Conservation (phyloP, 2,888 invertebrate species). For the Melikaiella ostensackeni region DNA sequence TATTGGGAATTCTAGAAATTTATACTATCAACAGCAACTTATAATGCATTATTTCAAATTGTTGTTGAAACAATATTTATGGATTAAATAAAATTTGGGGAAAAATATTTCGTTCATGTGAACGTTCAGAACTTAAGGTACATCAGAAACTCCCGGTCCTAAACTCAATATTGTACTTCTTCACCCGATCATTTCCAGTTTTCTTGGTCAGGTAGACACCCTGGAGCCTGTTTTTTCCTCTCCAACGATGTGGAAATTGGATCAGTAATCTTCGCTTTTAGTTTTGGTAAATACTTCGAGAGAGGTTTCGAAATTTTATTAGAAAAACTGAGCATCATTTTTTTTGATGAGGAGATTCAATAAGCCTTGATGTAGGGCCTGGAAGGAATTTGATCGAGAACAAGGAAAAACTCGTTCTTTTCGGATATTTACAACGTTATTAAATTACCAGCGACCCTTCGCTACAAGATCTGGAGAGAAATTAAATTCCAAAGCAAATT, state of each 20-base stretch:
- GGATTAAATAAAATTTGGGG: too few species aligned
- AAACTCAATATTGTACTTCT: too few species aligned
- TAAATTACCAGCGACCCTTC: constrained; percentile 35
- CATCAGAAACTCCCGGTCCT: too few species aligned
- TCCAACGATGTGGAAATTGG: not conserved
- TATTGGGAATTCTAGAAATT: too few species aligned
- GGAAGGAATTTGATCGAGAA: constrained; percentile 23
- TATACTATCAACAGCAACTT: too few species aligned
- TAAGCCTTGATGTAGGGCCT: not conserved
- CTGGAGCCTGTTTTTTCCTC: not conserved
- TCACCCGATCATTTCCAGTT: too few species aligned
- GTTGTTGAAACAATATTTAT: too few species aligned
- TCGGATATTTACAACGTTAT: constrained; percentile 36
- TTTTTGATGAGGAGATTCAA: constrained; percentile 17
- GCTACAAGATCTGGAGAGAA: constrained; percentile 18
- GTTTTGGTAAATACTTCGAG: not conserved
- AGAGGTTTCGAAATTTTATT: not conserved
- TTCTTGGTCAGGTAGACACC: too few species aligned
- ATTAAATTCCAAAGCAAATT: constrained; percentile 37
- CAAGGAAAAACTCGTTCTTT: constrained; percentile 26
- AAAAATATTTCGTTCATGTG: too few species aligned
- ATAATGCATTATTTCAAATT: too few species aligned
- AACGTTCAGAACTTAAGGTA: too few species aligned
- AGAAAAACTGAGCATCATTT: not conserved
- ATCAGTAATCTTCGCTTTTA: not conserved